These are phyloP conservation scores for Lasioglossum vierecki DNA, from an alignment of 2,888 invertebrate genomes.

Conservation along the genomic window DNA sequence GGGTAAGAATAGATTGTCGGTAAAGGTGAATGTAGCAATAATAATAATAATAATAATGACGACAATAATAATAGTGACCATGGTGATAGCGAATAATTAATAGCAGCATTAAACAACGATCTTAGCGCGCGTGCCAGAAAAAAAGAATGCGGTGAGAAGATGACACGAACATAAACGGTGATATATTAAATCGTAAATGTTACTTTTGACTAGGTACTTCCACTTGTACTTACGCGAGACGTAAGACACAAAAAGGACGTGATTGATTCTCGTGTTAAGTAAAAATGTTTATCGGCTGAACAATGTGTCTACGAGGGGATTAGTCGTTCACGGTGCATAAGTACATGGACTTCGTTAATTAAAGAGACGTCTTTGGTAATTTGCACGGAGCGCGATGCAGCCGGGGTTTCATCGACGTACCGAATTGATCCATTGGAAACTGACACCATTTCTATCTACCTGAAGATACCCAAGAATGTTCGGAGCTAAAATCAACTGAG, in stretches of 20 bases:
- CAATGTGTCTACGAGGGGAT: slow-evolving; percentile 54
- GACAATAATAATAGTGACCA: slow-evolving; percentile 30
- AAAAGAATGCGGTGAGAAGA: slow-evolving; percentile 65
- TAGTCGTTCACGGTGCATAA: slow-evolving; percentile 77
- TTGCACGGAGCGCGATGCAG: slow-evolving; percentile 71
- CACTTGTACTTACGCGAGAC: slow-evolving; percentile 64
- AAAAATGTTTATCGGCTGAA: slow-evolving; percentile 66
- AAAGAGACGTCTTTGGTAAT: slow-evolving; percentile 82
- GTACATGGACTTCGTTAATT: slow-evolving; percentile 80
- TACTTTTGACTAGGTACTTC: slow-evolving; percentile 80
- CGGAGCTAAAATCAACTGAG: not conserved
- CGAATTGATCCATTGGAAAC: slow-evolving; percentile 11
- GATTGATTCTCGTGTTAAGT: slow-evolving; percentile 69
- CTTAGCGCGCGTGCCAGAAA: slow-evolving; percentile 60
- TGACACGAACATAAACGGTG: slow-evolving; percentile 70
- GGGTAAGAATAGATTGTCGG: slow-evolving; percentile 57
- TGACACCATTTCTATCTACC: not conserved
- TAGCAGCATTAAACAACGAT: slow-evolving; percentile 61
- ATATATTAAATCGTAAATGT: slow-evolving; percentile 69
- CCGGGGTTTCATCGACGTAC: slow-evolving; percentile 25
- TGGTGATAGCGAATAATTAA: slow-evolving; percentile 51
- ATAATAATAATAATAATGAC: slow-evolving; percentile 60
- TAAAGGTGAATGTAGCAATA: slow-evolving; percentile 57
- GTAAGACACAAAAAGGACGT: slow-evolving; percentile 55
- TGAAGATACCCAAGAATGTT: not conserved